phyloP scores from a whole-genome alignment of 2,113 vertebrate genomes.

The Oryzias curvinotus region DNA sequence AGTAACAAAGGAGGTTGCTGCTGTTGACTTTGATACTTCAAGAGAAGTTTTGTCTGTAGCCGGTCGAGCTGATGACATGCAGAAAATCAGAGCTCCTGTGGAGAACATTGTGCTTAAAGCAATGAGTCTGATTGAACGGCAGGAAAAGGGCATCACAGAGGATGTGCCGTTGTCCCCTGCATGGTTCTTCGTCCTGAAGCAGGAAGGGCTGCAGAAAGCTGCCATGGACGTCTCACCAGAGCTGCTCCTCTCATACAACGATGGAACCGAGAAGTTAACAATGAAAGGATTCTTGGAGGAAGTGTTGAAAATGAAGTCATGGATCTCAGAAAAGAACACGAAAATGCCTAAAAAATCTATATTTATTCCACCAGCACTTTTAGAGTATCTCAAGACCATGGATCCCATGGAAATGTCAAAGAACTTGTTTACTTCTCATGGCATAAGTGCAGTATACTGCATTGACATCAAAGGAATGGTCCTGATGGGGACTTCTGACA shows the following conservation, averaged over 20 bases:
- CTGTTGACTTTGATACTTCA: slow-evolving; percentile 46
- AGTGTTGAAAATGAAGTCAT: slow-evolving; percentile 72
- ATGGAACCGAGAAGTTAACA: slow-evolving; percentile 48
- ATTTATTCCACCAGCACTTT: slow-evolving; percentile 52
- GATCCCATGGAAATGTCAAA: slow-evolving; percentile 70
- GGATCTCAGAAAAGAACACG: slow-evolving; percentile 70
- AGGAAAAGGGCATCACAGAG: slow-evolving; percentile 66
- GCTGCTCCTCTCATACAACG: slow-evolving; percentile 71
- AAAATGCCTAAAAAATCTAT: slow-evolving; percentile 60
- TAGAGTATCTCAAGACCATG: slow-evolving; percentile 72
- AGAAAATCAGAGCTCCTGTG: slow-evolving; percentile 51
- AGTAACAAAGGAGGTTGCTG: slow-evolving; percentile 44
- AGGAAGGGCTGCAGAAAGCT: slow-evolving; percentile 58
- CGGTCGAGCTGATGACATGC: slow-evolving; percentile 72
- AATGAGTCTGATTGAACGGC: slow-evolving; percentile 64
- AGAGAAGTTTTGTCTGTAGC: slow-evolving; percentile 68
- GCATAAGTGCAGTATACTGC: slow-evolving; percentile 76
- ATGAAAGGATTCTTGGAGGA: slow-evolving; percentile 76
- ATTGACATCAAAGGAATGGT: slow-evolving; percentile 58
- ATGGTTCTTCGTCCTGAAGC: slow-evolving; percentile 71
- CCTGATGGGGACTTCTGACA: slow-evolving; percentile 65
- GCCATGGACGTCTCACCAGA: slow-evolving; percentile 55
- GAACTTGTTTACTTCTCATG: slow-evolving; percentile 74
- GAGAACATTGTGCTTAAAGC: slow-evolving; percentile 52
- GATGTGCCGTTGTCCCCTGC: slow-evolving; percentile 55